These are phyloP conservation scores for Lophura swinhoii DNA, from an alignment of 2,797 vertebrate genomes.

Conservation along the genomic window DNA sequence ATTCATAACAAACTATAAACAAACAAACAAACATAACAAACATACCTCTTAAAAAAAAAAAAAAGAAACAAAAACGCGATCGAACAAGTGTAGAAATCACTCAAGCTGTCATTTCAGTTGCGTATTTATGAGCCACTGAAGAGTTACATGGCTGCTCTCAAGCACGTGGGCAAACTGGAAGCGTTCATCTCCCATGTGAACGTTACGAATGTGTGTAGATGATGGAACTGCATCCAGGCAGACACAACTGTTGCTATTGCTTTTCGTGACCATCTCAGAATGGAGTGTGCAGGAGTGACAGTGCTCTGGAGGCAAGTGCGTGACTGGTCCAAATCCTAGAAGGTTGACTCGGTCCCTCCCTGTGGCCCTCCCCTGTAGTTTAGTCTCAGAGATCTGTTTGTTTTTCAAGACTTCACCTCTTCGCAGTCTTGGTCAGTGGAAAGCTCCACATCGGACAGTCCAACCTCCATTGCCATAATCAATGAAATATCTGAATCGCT, in stretches of 20 bases:
- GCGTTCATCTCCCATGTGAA: slow-evolving; percentile 49
- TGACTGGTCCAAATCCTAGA: slow-evolving; percentile 65
- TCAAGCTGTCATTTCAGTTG: slow-evolving; percentile 56
- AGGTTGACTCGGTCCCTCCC: slow-evolving; percentile 49
- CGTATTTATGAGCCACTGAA: slow-evolving; percentile 55
- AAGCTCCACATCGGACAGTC: slow-evolving; percentile 87
- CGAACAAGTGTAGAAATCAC: slow-evolving; percentile 65
- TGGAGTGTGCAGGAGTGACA: slow-evolving; percentile 70
- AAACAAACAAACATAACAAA: slow-evolving; percentile 24
- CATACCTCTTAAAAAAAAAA: neutral
- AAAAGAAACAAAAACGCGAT: neutral
- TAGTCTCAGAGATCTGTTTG: neutral
- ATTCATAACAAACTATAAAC: slow-evolving; percentile 37
- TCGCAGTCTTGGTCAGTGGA: slow-evolving; percentile 87
- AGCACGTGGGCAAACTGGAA: slow-evolving; percentile 21
- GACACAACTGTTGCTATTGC: slow-evolving; percentile 81
- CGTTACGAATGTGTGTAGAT: slow-evolving; percentile 26
- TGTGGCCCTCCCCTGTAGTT: slow-evolving; percentile 53
- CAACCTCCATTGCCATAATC: slow-evolving; percentile 87
- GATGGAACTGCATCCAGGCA: slow-evolving; percentile 66
- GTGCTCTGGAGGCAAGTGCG: slow-evolving; percentile 67
- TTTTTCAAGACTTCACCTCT: slow-evolving; percentile 87
- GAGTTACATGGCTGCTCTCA: slow-evolving; percentile 45
- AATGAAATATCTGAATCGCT: slow-evolving; percentile 92
- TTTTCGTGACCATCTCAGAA: slow-evolving; percentile 72